Evolutionary conservation across 2,113 vertebrate species (phyloP).

Genomic region (Anthoscopus minutus): DNA sequence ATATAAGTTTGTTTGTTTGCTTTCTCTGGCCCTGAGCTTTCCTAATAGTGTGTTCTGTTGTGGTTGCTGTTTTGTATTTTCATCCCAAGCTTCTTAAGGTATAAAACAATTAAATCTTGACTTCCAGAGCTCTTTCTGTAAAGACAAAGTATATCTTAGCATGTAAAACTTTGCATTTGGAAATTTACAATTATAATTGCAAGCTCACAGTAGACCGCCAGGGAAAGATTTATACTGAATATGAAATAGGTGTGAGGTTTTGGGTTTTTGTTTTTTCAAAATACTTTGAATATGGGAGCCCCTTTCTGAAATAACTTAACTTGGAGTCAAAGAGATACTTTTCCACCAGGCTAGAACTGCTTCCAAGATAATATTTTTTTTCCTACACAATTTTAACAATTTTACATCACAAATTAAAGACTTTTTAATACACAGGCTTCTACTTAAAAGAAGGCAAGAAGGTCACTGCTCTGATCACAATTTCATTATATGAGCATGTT

Average conservation of each 20-base stretch:
- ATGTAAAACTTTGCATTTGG: constrained; percentile 1
- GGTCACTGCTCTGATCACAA: not conserved
- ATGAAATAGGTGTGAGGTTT: not conserved
- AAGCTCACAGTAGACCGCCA: not conserved
- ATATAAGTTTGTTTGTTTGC: not conserved
- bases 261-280: not conserved
- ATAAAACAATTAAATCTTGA: constrained; percentile 20
- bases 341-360: not conserved
- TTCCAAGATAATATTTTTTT: not conserved
- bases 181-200: constrained; percentile 51
- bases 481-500: not conserved
- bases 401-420: not conserved
- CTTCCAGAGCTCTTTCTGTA: not conserved
- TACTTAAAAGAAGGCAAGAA: not conserved
- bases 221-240: constrained; percentile 32
- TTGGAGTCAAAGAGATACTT: not conserved
- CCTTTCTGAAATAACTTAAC: not conserved
- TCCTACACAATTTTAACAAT: not conserved
- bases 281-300: not conserved
- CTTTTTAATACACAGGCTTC: not conserved
- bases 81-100: not conserved
- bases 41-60: not conserved
- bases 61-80: not conserved
- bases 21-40: not conserved
- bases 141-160: not conserved